Base-by-base conservation (phyloP, 2,113 vertebrate genomes). In the Rostratula benghalensis region DNA sequence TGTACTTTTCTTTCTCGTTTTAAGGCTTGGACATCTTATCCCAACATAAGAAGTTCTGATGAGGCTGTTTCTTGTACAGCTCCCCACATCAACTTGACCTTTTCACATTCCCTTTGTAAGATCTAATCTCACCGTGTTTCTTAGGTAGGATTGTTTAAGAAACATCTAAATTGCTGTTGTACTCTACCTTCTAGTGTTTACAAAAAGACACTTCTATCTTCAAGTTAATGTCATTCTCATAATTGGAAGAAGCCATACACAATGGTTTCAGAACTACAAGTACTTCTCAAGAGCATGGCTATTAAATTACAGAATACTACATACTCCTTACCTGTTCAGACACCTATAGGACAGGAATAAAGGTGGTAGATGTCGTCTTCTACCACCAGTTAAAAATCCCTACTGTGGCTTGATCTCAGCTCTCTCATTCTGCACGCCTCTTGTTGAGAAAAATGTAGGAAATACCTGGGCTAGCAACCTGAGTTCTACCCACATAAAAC, bases 111-210 rank as follows among this genome's bases (percentile, higher is more conserved):
- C 91, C 46, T 90, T 94, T 94, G 75, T 91, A 88, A 93, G 70
- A 94, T 77, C 78, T 90, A 70, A 91, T 95, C 89, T 91, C 13
- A 10, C 81, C 65, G 87, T 51, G 45, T 91, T 96, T 74, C 94
- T 90, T 90, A 90, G 78, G 87, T 88, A 86, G 67, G 67, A 87
- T 87, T 97, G 96, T 97, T 97, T 97, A 95, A 95, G 87, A 95
- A 96, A 97, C 94, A 97, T 93, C 93, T 95, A 96, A 96, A 97
- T 97, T 95, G 70, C 90, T 93, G 93, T 95, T 95, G 93, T 94
- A 88, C 94, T 95, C 84, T 67, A 76, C 25, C 45, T 94, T 96
- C 87, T 95, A 95, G 95, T 95, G 96, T 97, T 97, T 97, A 96
- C 87, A 2, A 93, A 86, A 92, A 95, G 82, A 89, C 90, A 91